phyloP scores from a whole-genome alignment of 1,140 invertebrate species.

The Drosophila lacteicornis region DNA sequence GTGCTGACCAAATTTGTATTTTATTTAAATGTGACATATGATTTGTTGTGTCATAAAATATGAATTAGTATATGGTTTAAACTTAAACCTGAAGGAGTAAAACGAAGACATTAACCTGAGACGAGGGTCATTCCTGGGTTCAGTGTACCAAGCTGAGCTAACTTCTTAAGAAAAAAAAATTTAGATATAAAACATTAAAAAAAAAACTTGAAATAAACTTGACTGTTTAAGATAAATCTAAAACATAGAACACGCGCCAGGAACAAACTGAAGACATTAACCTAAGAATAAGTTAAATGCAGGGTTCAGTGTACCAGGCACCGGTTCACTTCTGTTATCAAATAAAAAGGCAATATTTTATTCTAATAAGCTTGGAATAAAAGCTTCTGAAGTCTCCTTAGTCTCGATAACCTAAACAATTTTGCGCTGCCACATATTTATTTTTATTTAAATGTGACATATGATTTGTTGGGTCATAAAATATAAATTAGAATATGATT shows the following conservation, averaged over 20 bases:
- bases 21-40: not conserved
- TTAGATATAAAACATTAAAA: no score
- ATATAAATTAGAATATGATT: slow-evolving; percentile 15
- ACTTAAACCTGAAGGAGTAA: not conserved
- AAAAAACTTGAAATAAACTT: no score
- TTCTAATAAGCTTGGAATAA: no score
- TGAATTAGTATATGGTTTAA: slow-evolving; percentile 14
- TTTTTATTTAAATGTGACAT: not conserved
- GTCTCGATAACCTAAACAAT: no score
- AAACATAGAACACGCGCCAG: not conserved
- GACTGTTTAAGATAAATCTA: no score
- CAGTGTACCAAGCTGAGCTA: slow-evolving; percentile 18
- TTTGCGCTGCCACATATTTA: no score
- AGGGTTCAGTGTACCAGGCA: slow-evolving; percentile 1
- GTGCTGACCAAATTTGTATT: not conserved
- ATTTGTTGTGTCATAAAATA: slow-evolving; percentile 24
- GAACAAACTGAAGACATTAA: not conserved
- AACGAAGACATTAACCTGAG: slow-evolving; percentile 22
- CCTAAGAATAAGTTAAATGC: not conserved
- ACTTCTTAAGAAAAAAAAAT: no score
- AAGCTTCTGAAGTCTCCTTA: no score
- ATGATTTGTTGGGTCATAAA: slow-evolving; percentile 24
- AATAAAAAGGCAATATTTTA: no score
- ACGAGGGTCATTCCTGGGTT: slow-evolving; percentile 28
- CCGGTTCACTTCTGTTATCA: not conserved